A percentile compares a stretch with the other conserved stretches of the same genome.
Evolutionary conservation across 1,140 invertebrate genomes (phyloP).

Genomic region (Bombus soroeensis): DNA sequence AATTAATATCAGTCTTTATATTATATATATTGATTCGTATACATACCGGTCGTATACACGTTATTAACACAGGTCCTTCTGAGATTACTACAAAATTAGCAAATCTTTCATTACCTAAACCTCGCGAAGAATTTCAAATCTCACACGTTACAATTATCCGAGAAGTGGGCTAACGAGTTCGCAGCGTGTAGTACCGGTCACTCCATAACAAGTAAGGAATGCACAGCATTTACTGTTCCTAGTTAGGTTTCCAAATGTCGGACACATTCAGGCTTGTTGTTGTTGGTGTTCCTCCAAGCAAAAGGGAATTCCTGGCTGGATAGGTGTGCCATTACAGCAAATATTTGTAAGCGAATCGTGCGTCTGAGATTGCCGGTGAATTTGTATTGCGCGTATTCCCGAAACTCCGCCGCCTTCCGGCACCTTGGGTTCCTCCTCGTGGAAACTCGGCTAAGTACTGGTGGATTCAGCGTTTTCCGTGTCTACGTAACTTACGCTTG

Average conservation of each 20-base stretch:
- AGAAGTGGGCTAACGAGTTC: not conserved
- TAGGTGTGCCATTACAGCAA: constrained; percentile 20
- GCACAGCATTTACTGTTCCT: not conserved
- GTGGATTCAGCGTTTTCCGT: constrained; percentile 57
- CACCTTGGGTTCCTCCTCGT: constrained; percentile 15
- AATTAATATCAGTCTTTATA: too few species aligned
- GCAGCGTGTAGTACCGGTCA: not conserved
- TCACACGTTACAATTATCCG: not conserved
- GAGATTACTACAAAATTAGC: too few species aligned
- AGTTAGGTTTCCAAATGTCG: not conserved
- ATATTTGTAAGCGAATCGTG: constrained; percentile 57
- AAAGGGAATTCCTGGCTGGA: constrained; percentile 18
- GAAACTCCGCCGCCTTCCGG: constrained; percentile 7
- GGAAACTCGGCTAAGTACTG: constrained; percentile 56
- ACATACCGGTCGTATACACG: too few species aligned
- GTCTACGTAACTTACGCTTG: constrained; percentile 55
- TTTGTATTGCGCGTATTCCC: constrained; percentile 47
- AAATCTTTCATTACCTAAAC: not conserved
- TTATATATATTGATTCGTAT: too few species aligned
- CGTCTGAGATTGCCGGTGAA: constrained; percentile 49
- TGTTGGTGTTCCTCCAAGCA: too few species aligned
- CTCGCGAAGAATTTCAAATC: not conserved
- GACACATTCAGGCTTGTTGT: not conserved
- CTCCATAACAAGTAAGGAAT: not conserved
- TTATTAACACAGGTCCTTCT: too few species aligned